These are phyloP conservation scores for Ceyx melanurus DNA, from an alignment of 2,113 vertebrate genomes.

Conservation along the genomic window DNA sequence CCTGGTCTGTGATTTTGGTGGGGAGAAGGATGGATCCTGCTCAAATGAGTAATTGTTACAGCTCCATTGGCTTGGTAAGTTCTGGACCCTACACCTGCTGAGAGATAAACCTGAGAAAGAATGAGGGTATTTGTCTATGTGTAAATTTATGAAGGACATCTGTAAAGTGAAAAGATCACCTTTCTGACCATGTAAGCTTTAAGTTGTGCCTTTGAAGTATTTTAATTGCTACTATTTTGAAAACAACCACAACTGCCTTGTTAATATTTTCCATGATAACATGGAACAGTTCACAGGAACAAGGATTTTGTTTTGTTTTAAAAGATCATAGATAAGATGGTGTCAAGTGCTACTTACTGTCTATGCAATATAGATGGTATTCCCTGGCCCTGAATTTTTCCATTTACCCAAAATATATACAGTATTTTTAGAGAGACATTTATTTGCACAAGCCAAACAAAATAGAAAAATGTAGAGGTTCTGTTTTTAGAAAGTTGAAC, in stretches of 20 bases:
- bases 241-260: background rate
- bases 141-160: background rate
- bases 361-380: constrained; percentile 56
- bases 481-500: constrained; percentile 54
- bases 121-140: background rate
- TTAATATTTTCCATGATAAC: constrained; percentile 52
- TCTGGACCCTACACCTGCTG: background rate
- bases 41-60: background rate
- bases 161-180: background rate
- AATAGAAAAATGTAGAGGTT: constrained; percentile 57
- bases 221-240: constrained; percentile 25
- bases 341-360: constrained; percentile 38
- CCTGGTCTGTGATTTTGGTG: background rate
- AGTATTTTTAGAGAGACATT: constrained; percentile 50
- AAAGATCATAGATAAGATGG: constrained; percentile 28
- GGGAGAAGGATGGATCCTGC: background rate
- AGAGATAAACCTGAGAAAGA: background rate
- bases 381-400: constrained; percentile 65
- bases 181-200: background rate
- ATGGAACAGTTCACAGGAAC: constrained; percentile 23
- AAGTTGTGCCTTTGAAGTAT: background rate
- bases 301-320: constrained; percentile 3
- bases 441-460: constrained; percentile 54
- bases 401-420: constrained; percentile 52
- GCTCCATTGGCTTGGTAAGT: background rate